phyloP scores from a whole-genome alignment of 2,888 invertebrate species.

The Mythimna loreyi region DNA sequence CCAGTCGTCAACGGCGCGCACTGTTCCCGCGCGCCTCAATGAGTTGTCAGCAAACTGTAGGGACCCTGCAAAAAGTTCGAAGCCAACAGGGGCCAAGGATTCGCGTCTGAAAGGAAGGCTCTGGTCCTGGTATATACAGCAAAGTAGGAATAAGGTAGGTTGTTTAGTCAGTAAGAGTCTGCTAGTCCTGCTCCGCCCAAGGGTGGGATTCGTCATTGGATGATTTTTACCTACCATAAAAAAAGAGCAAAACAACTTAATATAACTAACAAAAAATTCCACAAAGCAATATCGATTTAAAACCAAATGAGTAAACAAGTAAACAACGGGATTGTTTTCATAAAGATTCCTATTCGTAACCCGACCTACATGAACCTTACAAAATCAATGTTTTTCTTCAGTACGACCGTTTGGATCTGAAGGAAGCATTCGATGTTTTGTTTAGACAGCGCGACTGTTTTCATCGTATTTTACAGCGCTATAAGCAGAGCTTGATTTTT shows the following conservation, averaged over 20 bases:
- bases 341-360: slow-evolving; percentile 37
- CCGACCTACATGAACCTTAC: slow-evolving; percentile 34
- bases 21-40: no score
- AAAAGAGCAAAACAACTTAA: background rate
- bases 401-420: slow-evolving; percentile 25
- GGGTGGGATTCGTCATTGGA: no score
- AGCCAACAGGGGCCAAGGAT: no score
- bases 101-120: no score
- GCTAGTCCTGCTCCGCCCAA: no score
- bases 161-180: no score
- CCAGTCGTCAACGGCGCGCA: no score
- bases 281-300: slow-evolving; percentile 19
- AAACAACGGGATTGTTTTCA: slow-evolving; percentile 41
- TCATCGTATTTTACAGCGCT: slow-evolving; percentile 33
- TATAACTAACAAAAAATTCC: background rate
- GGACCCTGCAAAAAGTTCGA: no score
- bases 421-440: slow-evolving; percentile 34
- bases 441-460: slow-evolving; percentile 37
- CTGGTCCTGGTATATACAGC: no score
- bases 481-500: slow-evolving; percentile 16
- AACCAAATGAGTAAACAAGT: slow-evolving; percentile 17
- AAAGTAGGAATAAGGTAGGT: no score
- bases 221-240: no score
- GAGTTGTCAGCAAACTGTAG: no score
- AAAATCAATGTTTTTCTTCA: slow-evolving; percentile 54